Base-by-base conservation (phyloP, 2,797 vertebrate species). In the Carcharodon carcharias region DNA sequence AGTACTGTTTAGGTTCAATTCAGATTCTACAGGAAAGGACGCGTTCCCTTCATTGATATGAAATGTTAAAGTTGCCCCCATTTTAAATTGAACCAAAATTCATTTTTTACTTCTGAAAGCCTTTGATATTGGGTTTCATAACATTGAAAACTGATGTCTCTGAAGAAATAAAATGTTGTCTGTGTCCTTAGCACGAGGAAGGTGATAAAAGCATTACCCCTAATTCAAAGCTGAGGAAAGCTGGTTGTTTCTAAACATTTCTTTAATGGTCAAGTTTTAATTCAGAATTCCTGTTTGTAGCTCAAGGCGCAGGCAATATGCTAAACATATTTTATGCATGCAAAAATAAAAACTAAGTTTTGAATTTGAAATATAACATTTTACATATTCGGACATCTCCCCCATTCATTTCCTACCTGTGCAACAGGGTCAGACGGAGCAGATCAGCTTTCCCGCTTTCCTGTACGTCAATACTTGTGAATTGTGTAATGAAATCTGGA, bases 11-110 rank as follows among this genome's bases (percentile, higher is more conserved):
- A 56, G 5, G 28, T 95, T 95, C 69, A 45, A 23, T 56, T 50
- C n/a, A 95, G 56, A n/a, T 73, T 95, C 73, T 95, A 35, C 67
- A 65, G 69, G 50, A 56, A 73, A 73, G 50, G 50, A 73, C 6
- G 12, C 31, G 4, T 73, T 73, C 28, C 14, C 94, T 26, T 54
- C 26, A 21, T n/a, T 50, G 71, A 26, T 26, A 94, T 63, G 56
- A 63, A 63, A 63, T 71, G 23, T 69, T 69, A 69, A 50, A 95
- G 11, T 95, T 69, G n/a, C 21, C 31, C 8, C 63, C 9, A 54
- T 95, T 69, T 69, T 65, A 95, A 95, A 95, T 69, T 95, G 65
- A 95, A 50, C 23, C 23, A 54, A 94, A 21, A 67, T 63, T 63
- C 31, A 92, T 94, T 28, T 67, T 50, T 67, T 69, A 94, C 65